phyloP scores from a whole-genome alignment of 2,797 vertebrate genomes.

The Myiotriccus ornatus region DNA sequence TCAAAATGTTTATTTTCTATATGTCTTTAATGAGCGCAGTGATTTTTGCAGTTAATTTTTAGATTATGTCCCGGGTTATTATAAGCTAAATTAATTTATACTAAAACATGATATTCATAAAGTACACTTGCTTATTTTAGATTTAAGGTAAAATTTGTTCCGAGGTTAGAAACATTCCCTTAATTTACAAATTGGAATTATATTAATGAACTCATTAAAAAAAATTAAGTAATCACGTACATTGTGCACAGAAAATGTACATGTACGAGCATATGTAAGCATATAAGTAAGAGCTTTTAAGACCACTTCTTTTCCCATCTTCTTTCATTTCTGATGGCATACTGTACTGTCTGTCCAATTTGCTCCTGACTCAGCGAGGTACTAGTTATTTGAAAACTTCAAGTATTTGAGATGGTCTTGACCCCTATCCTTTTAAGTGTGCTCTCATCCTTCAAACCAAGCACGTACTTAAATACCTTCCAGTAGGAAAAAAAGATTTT shows the following conservation, averaged over 20 bases:
- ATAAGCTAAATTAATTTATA: not conserved
- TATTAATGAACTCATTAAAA: not conserved
- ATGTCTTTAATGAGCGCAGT: conserved; percentile 46
- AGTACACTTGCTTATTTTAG: not conserved
- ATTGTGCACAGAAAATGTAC: not conserved
- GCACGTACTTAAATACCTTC: not conserved
- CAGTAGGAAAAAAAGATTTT: not conserved
- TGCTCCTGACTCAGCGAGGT: not conserved
- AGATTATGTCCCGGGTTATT: not conserved
- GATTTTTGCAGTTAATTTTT: conserved; percentile 26
- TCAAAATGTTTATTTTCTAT: conserved; percentile 67
- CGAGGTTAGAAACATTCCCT: not conserved
- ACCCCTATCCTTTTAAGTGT: not conserved
- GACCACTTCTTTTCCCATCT: not conserved
- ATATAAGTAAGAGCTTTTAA: not conserved
- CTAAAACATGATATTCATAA: not conserved
- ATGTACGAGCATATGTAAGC: not conserved
- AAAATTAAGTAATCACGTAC: not conserved
- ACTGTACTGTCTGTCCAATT: not conserved
- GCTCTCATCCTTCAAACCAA: not conserved
- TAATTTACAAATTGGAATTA: not conserved
- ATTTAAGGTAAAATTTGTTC: not conserved
- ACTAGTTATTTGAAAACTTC: not conserved
- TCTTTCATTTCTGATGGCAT: not conserved
- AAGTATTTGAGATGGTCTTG: not conserved